Evolutionary conservation across 2,113 vertebrate species (phyloP), one percentile per base, ranked within the genome.

Genomic region (Equus quagga): DNA sequence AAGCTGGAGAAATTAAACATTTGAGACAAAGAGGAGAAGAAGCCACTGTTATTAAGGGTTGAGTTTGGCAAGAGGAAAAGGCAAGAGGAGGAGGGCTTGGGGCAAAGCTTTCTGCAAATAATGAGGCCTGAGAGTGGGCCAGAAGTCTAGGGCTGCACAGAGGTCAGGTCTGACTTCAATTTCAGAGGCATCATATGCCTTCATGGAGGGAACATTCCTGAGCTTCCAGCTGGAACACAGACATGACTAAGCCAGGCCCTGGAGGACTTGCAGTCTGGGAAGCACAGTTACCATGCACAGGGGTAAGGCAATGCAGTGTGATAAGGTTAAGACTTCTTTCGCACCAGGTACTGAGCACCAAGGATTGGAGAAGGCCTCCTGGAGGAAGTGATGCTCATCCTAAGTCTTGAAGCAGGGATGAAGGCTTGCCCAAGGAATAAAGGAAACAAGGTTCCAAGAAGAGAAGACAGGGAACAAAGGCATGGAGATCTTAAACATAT

Each of bases 1-100:
- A 97, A 54, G 36, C 51, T 91, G 26, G 67, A 97, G 75, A 97
- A 80, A 65, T 94, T 72, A 49, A 95, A 96, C 31, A 21, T 2
- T 58, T 83, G 46, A 93, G 67, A 80, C 15, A 69, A 96, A 95
- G 23, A 46, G 12, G 67, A 96, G 78, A 87, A 95, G 56, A 93
- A 97, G 56, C 19, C 82, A 54, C 51, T 80, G 11, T 82, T 89
- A 95, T 46, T 96, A 93, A 92, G 18, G 49, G 36, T 4, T 82
- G 62, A 91, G 56, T 89, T 46, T 79, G 44, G 46, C 46, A 81
- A 83, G 9, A 83, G 70, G 8, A 21, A 44, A 93, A 58, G 65
- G 21, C 10, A 5, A 82, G 80, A 87, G 83, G 31, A 93, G 23
- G 60, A 60, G 36, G 31, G 51, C 75, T 49, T n/a, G 24, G 51